phyloP scores from a whole-genome alignment of 2,888 invertebrate species.

The Caenorhabditis angaria region DNA sequence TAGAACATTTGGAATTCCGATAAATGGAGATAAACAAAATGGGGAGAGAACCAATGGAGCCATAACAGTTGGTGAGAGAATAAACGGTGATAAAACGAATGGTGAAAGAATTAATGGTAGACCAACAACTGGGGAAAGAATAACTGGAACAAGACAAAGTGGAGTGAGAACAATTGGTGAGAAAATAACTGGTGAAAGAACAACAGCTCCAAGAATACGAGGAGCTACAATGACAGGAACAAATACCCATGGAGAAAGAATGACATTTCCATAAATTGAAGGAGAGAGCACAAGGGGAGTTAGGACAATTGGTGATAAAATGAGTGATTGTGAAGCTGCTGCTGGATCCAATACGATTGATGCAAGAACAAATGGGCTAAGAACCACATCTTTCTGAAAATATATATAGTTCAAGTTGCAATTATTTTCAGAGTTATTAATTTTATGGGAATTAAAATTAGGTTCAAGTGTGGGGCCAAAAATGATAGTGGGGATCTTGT shows the following conservation, averaged over 20 bases:
- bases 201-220: slow-evolving; percentile 47
- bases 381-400: slow-evolving; percentile 50
- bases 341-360: slow-evolving; percentile 29
- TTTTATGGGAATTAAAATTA: too few species aligned
- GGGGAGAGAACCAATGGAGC: slow-evolving; percentile 48
- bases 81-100: slow-evolving; percentile 44
- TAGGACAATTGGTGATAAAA: slow-evolving; percentile 50
- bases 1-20: slow-evolving; percentile 38
- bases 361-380: slow-evolving; percentile 29
- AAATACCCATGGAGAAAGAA: slow-evolving; percentile 49
- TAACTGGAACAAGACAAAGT: slow-evolving; percentile 43
- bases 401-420: too few species aligned
- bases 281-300: slow-evolving; percentile 44
- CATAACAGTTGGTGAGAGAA: slow-evolving; percentile 39
- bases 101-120: slow-evolving; percentile 54
- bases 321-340: slow-evolving; percentile 48
- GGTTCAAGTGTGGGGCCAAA: slow-evolving; percentile 2
- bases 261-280: slow-evolving; percentile 46
- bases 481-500: not conserved
- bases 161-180: slow-evolving; percentile 49
- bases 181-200: slow-evolving; percentile 46
- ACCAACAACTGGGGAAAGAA: slow-evolving; percentile 39
- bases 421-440: too few species aligned
- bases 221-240: slow-evolving; percentile 52
- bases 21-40: slow-evolving; percentile 45